Base-by-base conservation (phyloP, 2,888 invertebrate species). In the Cephonodes hylas region DNA sequence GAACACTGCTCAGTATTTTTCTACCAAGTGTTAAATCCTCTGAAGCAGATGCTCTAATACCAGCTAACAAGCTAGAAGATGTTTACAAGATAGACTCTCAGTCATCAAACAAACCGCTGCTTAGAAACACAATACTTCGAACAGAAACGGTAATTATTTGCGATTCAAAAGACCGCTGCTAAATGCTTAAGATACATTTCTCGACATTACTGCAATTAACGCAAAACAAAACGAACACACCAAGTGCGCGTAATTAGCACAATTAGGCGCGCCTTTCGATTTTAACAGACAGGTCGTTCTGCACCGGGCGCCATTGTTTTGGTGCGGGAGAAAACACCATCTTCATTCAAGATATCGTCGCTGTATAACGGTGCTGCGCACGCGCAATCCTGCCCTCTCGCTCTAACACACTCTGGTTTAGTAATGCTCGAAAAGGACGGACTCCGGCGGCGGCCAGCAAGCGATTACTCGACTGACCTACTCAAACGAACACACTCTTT, bases 401-500 rank as follows among this genome's bases (percentile, higher is more conserved):
- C 65, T 85, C 84, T 3, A 56, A 60, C 80, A 3, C 42, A 38
- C 46, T 5, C 0, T 15, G 31, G 31, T 18, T 15, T 8, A 0
- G 0, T 13, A 53, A 25, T 38, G 72, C 27, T 60, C 66, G 82
- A 87, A 58, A 70, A 83, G 73, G 86, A 88, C 65, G 64, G 76
- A 34, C 31, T 77, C 80, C 81, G 84, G 84, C 86, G 83, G 79
- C 83, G 81, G 83, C 84, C 83, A 79, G 86, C 85, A 85, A 87
- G 82, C 85, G 81, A 89, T 90, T 90, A 91, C 90, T 91, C 91
- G 92, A 92, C 86, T 93, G 93, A 93, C 93, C 93, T 91, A 93
- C 91, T 92, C 89, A 85, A 82, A 76, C 81, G 85, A 53, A 53
- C 88, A 91, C 86, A 93, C 93, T 94, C 93, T 93, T 93, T 93